Evolutionary conservation across 2,888 invertebrate genomes (phyloP).

Genomic region (Seladonia tumulorum): DNA sequence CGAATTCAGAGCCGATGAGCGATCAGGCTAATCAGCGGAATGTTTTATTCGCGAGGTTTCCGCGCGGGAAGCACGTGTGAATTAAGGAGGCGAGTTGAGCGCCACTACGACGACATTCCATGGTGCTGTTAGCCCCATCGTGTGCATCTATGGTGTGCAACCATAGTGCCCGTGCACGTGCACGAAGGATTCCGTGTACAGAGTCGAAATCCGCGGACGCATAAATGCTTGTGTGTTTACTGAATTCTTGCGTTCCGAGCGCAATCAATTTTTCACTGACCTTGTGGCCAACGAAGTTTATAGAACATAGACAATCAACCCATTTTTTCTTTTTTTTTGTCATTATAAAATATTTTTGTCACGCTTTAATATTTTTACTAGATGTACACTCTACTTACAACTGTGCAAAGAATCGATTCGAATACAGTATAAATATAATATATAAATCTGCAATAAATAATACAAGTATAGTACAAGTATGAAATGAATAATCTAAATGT

Average conservation of each 20-base stretch:
- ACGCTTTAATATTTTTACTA: too few species aligned
- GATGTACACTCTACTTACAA: too few species aligned
- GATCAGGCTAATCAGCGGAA: constrained; percentile 33
- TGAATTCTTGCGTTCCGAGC: constrained; percentile 11
- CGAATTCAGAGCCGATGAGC: constrained; percentile 11
- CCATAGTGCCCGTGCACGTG: constrained; percentile 74
- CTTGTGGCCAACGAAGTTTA: too few species aligned
- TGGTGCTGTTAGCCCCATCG: constrained; percentile 78
- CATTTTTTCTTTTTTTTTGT: too few species aligned
- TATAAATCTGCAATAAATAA: too few species aligned
- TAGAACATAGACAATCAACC: too few species aligned
- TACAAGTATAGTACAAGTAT: too few species aligned
- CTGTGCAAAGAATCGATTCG: too few species aligned
- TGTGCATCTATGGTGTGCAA: constrained; percentile 71
- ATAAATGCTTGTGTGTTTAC: constrained; percentile 42
- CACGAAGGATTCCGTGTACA: constrained; percentile 56
- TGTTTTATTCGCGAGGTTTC: background rate
- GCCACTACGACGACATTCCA: constrained; percentile 84
- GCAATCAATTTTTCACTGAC: too few species aligned
- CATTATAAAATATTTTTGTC: too few species aligned
- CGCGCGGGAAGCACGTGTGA: constrained; percentile 74
- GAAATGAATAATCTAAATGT: too few species aligned
- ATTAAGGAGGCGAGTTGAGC: constrained; percentile 83
- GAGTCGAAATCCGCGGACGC: constrained; percentile 29
- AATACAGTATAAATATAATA: too few species aligned